phyloP scores from a whole-genome alignment of 2,797 vertebrate species.

The Tenualosa ilisha region DNA sequence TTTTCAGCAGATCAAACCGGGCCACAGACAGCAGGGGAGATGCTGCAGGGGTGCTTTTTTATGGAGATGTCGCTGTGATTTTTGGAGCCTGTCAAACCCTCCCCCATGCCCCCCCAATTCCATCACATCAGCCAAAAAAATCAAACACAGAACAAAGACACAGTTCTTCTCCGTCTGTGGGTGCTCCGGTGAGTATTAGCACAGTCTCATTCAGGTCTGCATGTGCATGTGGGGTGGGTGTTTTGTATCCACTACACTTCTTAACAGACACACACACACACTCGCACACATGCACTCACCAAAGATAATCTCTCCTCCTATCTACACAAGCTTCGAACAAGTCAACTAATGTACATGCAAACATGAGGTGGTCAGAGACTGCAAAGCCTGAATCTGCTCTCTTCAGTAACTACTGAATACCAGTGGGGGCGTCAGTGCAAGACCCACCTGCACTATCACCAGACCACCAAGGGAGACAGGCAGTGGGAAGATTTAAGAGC shows the following conservation, averaged over 20 bases:
- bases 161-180: slow-evolving; percentile 38
- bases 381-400: neutral
- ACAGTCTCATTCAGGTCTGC: neutral
- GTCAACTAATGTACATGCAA: neutral
- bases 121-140: slow-evolving; percentile 45
- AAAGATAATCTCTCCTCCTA: slow-evolving; percentile 19
- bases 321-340: slow-evolving; percentile 13
- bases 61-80: slow-evolving; percentile 40
- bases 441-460: neutral
- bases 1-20: slow-evolving; percentile 17
- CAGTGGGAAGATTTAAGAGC: slow-evolving; percentile 25
- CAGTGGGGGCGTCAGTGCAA: neutral
- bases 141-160: slow-evolving; percentile 52
- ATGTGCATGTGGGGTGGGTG: neutral
- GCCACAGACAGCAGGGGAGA: slow-evolving; percentile 12
- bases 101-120: slow-evolving; percentile 11
- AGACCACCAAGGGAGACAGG: slow-evolving; percentile 35
- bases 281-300: neutral
- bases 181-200: slow-evolving; percentile 18
- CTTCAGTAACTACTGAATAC: neutral
- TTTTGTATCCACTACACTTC: neutral
- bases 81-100: slow-evolving; percentile 44
- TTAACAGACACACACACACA: neutral
- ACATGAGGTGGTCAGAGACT: neutral
- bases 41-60: slow-evolving; percentile 24